Base-by-base conservation (phyloP, 2,113 vertebrate genomes). In the Engystomops pustulosus region DNA sequence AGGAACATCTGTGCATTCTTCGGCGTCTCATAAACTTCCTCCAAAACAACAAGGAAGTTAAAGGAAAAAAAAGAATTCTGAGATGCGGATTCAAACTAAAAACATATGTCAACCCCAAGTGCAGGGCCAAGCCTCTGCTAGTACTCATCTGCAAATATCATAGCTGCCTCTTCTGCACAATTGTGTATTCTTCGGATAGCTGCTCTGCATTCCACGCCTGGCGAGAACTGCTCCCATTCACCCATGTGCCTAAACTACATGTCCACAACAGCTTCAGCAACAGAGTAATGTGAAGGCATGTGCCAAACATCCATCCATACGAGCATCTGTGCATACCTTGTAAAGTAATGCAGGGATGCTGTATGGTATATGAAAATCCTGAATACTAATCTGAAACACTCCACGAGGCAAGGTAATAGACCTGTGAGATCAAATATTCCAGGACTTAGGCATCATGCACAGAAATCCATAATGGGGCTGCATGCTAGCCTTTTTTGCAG, bases 1-100 rank as follows among this genome's bases (percentile, higher is more conserved):
- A 70, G 67, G 55, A 81, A 81, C 79, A 81, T 70, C 65, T 70
- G 79, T 70, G 65, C 60, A 68, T 69, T 81, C 79, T 49, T 53
- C 9, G n/a, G 79, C 20, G 44, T 81, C 78, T 80, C 47, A 38
- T 36, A 81, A 70, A 38, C 79, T 81, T 69, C 79, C 78, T 80
- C 65, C 45, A 62, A 18, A 65, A 49, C 30, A 18, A 80, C 62
- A 69, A 51, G 79, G 79, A 80, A 69, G 79, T 80, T 62, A 80
- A 8, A 80, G 45, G 67, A 41, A 15, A 11, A 36, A 10, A 71
- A 70, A n/a, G 67, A 71, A 55, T 81, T 81, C 53, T n/a, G 38
- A 81, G 49, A 55, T 36, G 38, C 38, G 38, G n/a, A 71, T 18
- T 70, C 18, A 81, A 70, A 81, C 67, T 38, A 18, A 17, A 41